phyloP scores from a whole-genome alignment of 2,797 vertebrate genomes.

The Enteromius fasciolatus region DNA sequence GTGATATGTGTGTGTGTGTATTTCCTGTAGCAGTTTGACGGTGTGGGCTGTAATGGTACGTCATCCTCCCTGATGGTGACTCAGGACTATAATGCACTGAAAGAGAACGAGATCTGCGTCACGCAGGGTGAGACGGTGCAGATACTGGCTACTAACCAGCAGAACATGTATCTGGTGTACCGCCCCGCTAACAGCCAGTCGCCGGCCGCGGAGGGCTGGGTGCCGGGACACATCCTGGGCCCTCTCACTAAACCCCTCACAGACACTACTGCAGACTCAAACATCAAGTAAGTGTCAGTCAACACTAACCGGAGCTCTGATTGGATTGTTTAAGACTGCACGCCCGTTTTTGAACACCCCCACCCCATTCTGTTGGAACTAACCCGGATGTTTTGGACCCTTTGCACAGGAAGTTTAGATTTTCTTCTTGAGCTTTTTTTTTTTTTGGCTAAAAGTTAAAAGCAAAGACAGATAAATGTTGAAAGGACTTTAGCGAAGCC shows the following conservation, averaged over 20 bases:
- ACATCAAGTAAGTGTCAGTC: conserved; percentile 98
- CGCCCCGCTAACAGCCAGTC: conserved; percentile 90
- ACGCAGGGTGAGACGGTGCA: conserved; percentile 93
- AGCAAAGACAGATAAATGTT: conserved; percentile 63
- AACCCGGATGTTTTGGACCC: conserved; percentile 71
- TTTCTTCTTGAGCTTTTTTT: conserved; percentile 61
- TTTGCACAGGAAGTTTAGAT: conserved; percentile 63
- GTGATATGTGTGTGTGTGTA: not conserved
- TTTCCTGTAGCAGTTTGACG: conserved; percentile 73
- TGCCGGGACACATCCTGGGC: conserved; percentile 89
- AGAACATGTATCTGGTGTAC: conserved; percentile 98
- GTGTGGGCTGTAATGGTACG: conserved; percentile 87
- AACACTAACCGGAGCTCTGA: conserved; percentile 64
- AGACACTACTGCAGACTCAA: conserved; percentile 89
- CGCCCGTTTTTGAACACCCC: conserved; percentile 57
- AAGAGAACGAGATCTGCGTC: conserved; percentile 97
- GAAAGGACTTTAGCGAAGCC: conserved; percentile 72
- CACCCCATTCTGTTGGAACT: conserved; percentile 70
- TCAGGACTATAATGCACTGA: conserved; percentile 96
- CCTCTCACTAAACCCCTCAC: conserved; percentile 84
- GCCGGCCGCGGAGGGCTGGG: conserved; percentile 97
- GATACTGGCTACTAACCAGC: conserved; percentile 94
- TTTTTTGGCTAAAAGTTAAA: conserved; percentile 68
- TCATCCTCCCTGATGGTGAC: conserved; percentile 90
- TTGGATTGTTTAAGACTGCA: conserved; percentile 70